phyloP scores from a whole-genome alignment of 2,113 vertebrate species.

The Trematocara unimaculatum region DNA sequence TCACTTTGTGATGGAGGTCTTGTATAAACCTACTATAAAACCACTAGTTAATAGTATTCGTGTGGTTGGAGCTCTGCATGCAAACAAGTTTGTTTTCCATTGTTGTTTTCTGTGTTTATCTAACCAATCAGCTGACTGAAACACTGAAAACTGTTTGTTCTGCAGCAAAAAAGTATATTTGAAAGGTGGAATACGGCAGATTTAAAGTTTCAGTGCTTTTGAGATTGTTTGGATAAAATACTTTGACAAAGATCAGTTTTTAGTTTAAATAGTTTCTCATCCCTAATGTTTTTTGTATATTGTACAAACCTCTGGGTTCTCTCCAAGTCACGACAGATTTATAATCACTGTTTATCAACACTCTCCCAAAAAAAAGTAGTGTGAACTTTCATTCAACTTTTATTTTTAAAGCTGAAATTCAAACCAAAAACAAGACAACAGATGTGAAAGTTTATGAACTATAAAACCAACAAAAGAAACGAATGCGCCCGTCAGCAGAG shows the following conservation, averaged over 20 bases:
- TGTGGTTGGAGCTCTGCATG: not conserved
- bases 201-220: not conserved
- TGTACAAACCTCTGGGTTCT: not conserved
- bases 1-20: not conserved
- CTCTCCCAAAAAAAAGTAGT: not conserved
- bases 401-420: conserved; percentile 36
- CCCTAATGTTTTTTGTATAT: rapidly evolving
- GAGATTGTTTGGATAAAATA: not conserved
- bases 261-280: not conserved
- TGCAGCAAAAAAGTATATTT: not conserved
- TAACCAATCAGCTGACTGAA: not conserved
- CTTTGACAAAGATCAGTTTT: not conserved
- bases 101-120: not conserved
- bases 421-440: not conserved
- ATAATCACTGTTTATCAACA: not conserved
- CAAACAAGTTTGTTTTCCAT: not conserved
- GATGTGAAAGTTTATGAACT: not conserved
- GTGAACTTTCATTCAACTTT: not conserved
- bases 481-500: not conserved
- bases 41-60: not conserved
- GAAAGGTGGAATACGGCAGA: not conserved
- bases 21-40: not conserved
- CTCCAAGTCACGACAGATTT: not conserved
- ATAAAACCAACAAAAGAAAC: conserved; percentile 58
- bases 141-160: not conserved